Percentiles rank a stretch among this genome's conserved stretches.
phyloP scores from a whole-genome alignment of 2,113 vertebrate genomes.

The Caretta caretta region DNA sequence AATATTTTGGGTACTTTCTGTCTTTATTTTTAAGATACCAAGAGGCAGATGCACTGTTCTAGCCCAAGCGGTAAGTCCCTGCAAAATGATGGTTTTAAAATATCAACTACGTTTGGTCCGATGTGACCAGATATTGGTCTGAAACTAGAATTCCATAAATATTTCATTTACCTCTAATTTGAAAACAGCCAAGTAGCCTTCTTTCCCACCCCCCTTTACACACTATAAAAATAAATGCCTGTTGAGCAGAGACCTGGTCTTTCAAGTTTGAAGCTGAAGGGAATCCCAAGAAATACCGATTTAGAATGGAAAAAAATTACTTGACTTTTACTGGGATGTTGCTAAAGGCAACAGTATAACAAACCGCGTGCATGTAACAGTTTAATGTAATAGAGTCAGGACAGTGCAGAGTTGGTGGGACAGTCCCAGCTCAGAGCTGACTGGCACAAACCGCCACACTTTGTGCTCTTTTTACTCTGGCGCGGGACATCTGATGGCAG shows the following conservation, averaged over 20 bases:
- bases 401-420: not conserved
- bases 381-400: not conserved
- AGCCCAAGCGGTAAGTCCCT: not conserved
- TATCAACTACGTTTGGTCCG: not conserved
- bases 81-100: not conserved
- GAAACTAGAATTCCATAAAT: not conserved
- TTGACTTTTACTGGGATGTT: not conserved
- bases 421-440: not conserved
- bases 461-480: not conserved
- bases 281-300: not conserved
- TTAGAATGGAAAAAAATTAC: not conserved
- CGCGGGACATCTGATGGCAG: not conserved
- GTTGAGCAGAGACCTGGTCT: not conserved
- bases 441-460: not conserved
- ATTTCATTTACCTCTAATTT: not conserved
- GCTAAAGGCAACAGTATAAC: not conserved
- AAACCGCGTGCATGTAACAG: not conserved
- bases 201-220: not conserved
- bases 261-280: not conserved
- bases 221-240: not conserved
- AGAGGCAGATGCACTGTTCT: not conserved
- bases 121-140: not conserved
- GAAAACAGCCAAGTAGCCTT: not conserved
- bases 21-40: not conserved
- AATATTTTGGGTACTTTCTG: not conserved